phyloP scores from a whole-genome alignment of 1,140 invertebrate genomes.

The Panagrolaimus sp. region DNA sequence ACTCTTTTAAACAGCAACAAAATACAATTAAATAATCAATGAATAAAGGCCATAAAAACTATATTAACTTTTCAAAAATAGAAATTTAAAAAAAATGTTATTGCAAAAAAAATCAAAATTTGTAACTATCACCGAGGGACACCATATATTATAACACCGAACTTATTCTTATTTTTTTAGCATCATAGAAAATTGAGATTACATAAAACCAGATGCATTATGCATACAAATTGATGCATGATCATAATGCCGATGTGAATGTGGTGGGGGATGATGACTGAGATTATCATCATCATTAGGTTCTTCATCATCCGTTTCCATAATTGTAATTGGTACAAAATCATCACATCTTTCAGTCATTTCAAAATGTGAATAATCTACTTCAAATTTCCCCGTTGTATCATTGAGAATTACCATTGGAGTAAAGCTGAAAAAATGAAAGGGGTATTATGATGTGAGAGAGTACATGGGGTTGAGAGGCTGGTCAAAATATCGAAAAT shows the following conservation, averaged over 20 bases:
- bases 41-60: no score
- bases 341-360: conserved; percentile 57
- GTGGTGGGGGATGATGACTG: not conserved
- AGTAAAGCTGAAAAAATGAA: conserved; percentile 38
- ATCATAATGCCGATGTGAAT: not conserved
- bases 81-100: no score
- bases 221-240: not conserved
- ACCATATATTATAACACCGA: no score
- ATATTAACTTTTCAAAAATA: no score
- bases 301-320: conserved; percentile 22
- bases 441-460: no score
- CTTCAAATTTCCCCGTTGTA: conserved; percentile 61
- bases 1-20: no score
- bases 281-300: not conserved
- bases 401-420: conserved; percentile 62
- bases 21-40: no score
- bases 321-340: conserved; percentile 18
- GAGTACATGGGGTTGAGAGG: no score
- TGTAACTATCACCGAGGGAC: no score
- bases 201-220: conserved; percentile 3
- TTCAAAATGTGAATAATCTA: conserved; percentile 62
- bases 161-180: no score
- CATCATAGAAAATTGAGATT: not conserved
- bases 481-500: no score
- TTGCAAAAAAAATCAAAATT: no score